phyloP scores from a whole-genome alignment of 2,888 invertebrate species.

The Acrobasis repandana region DNA sequence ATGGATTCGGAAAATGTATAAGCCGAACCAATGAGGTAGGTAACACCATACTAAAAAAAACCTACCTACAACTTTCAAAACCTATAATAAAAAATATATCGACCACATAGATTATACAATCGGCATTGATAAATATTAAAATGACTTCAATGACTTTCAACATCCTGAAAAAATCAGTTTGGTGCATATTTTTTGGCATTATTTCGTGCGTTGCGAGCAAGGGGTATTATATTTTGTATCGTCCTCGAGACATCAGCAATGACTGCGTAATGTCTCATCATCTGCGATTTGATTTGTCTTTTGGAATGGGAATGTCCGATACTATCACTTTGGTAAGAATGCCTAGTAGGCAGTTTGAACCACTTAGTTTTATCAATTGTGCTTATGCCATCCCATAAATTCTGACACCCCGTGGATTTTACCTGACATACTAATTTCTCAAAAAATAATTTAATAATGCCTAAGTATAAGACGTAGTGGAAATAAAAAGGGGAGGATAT shows the following conservation, averaged over 20 bases:
- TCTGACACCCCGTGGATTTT: too few species aligned
- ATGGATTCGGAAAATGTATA: too few species aligned
- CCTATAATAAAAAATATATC: background rate
- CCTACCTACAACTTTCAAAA: too few species aligned
- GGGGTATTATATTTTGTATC: conserved; percentile 61
- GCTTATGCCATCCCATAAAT: too few species aligned
- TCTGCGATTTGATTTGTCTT: conserved; percentile 64
- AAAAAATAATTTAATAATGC: too few species aligned
- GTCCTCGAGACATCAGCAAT: conserved; percentile 60
- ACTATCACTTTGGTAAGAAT: conserved; percentile 65
- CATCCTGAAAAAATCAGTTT: background rate
- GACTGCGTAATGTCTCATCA: conserved; percentile 58
- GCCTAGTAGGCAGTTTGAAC: background rate
- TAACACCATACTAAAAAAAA: too few species aligned
- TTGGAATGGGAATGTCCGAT: conserved; percentile 75
- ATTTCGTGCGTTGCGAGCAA: conserved; percentile 31
- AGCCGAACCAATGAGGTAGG: too few species aligned
- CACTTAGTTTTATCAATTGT: too few species aligned
- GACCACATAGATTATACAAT: background rate
- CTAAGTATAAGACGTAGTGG: too few species aligned
- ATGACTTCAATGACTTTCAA: background rate
- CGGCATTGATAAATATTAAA: background rate
- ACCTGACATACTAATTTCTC: too few species aligned
- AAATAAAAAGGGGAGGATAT: too few species aligned
- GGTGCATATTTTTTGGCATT: background rate